phyloP scores from a whole-genome alignment of 2,888 invertebrate genomes.

The Arrhopalites spinosus region DNA sequence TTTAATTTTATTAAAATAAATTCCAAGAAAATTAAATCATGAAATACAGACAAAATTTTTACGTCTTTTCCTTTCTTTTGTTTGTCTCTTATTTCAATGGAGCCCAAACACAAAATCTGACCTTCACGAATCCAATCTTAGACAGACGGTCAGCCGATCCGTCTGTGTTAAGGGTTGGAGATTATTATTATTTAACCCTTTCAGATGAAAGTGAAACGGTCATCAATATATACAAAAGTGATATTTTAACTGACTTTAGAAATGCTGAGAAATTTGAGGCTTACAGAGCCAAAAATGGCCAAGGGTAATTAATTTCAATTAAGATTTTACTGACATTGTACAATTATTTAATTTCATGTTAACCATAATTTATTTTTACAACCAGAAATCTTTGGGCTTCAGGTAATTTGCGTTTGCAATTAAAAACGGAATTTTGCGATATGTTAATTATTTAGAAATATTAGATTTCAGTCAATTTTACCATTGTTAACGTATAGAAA shows the following conservation, averaged over 20 bases:
- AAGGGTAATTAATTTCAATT: slow-evolving; percentile 16
- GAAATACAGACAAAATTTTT: no score
- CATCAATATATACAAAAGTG: slow-evolving; percentile 41
- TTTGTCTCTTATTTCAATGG: no score
- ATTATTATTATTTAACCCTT: slow-evolving; percentile 37
- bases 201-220: slow-evolving; percentile 39
- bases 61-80: no score
- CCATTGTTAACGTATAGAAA: slow-evolving; percentile 36
- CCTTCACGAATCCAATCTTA: slow-evolving; percentile 28
- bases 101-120: background rate
- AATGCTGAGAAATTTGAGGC: slow-evolving; percentile 37
- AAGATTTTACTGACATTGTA: background rate
- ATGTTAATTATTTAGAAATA: no score
- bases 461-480: background rate
- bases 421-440: no score
- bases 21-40: no score
- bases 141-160: slow-evolving; percentile 24
- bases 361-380: background rate
- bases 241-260: slow-evolving; percentile 36
- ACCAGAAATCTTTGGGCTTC: slow-evolving; percentile 3
- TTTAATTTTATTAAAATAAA: no score
- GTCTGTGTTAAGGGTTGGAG: slow-evolving; percentile 28
- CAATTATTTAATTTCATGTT: background rate
- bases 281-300: slow-evolving; percentile 34
- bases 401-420: background rate